These are phyloP conservation scores for Coptotermes formosanus DNA, from an alignment of 1,140 invertebrate genomes.

Conservation along the genomic window DNA sequence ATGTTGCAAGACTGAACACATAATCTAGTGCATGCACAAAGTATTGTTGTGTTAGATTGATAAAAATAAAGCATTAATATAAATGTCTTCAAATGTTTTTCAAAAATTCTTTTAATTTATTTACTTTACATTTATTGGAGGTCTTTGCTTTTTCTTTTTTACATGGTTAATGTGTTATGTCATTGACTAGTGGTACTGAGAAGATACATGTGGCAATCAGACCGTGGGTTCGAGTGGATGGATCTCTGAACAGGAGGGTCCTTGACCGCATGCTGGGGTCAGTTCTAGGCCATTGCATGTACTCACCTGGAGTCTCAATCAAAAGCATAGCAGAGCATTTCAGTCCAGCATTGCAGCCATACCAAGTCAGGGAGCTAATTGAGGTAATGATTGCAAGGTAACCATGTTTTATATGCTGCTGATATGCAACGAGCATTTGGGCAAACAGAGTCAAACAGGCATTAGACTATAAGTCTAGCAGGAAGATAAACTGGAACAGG, in stretches of 20 bases:
- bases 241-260: slow-evolving; percentile 65
- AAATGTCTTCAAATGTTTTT: too few relatives aligned
- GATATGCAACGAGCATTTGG: not conserved
- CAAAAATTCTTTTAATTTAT: too few relatives aligned
- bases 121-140: too few relatives aligned
- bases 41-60: too few relatives aligned
- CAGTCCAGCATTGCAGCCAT: slow-evolving; percentile 50
- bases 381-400: slow-evolving; percentile 40
- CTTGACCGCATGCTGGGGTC: slow-evolving; percentile 67
- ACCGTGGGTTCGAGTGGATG: slow-evolving; percentile 76
- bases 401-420: not conserved
- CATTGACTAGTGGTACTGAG: slow-evolving; percentile 28
- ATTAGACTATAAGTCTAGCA: not conserved
- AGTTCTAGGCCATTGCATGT: slow-evolving; percentile 61
- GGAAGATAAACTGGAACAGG: too few relatives aligned
- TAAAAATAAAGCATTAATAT: too few relatives aligned
- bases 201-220: slow-evolving; percentile 45
- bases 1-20: too few relatives aligned
- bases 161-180: not conserved
- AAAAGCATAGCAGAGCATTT: slow-evolving; percentile 56
- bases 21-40: too few relatives aligned
- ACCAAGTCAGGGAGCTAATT: slow-evolving; percentile 52
- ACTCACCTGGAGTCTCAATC: slow-evolving; percentile 57
- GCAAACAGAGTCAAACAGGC: not conserved
- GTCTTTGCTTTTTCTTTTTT: too few relatives aligned